These are phyloP conservation scores for Oscheius sp. DNA, from an alignment of 2,888 invertebrate genomes.

Conservation along the genomic window DNA sequence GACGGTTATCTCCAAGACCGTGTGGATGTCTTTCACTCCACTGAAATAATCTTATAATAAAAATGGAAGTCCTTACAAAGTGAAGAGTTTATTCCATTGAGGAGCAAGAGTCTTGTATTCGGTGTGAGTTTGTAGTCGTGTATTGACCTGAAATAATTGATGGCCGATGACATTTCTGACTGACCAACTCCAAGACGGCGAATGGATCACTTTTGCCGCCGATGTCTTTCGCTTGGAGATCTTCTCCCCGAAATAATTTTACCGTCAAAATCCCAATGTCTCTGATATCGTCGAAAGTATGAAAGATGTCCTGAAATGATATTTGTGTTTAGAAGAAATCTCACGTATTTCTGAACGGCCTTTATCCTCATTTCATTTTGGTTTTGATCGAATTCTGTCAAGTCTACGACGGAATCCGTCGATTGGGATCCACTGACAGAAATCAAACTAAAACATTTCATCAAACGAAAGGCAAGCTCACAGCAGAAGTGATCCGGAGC, in stretches of 20 bases:
- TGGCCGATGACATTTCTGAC: no score
- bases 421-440: slow-evolving; percentile 95
- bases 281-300: slow-evolving; percentile 82
- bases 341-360: slow-evolving; percentile 50
- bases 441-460: slow-evolving; percentile 77
- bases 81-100: slow-evolving; percentile 98
- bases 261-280: slow-evolving; percentile 95
- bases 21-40: slow-evolving; percentile 86
- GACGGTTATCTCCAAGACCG: slow-evolving; percentile 91
- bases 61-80: slow-evolving; percentile 81
- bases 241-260: slow-evolving; percentile 86
- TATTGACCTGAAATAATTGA: no score
- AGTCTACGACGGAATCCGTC: slow-evolving; percentile 91
- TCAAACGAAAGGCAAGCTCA: no score
- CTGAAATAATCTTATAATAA: slow-evolving; percentile 63
- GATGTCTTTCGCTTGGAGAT: slow-evolving; percentile 91
- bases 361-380: slow-evolving; percentile 56
- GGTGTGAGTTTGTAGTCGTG: slow-evolving; percentile 94
- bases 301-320: slow-evolving; percentile 79
- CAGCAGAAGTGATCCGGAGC: slow-evolving; percentile 79
- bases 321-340: neutral
- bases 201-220: slow-evolving; percentile 96
- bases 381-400: slow-evolving; percentile 77
- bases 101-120: slow-evolving; percentile 97
- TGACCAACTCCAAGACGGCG: slow-evolving; percentile 89